phyloP scores from a whole-genome alignment of 23 tunicate genomes.

The Trididemnum clinides region DNA sequence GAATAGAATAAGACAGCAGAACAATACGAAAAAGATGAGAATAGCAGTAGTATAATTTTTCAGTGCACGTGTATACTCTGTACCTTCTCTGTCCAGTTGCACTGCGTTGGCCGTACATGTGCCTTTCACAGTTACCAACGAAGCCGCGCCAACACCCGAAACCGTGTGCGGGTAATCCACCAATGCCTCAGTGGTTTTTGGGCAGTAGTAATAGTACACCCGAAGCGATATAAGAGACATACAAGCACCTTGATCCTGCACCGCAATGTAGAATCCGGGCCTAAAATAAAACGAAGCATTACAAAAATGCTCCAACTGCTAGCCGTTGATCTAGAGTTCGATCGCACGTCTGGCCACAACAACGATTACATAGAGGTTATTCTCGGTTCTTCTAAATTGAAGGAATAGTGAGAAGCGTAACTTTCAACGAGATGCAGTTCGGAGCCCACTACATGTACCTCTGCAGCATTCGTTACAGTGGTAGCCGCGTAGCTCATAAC shows the following conservation, averaged over 20 bases:
- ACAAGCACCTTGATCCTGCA: slow-evolving; percentile 94
- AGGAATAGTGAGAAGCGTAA: too few relatives aligned
- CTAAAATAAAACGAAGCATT: slow-evolving; percentile 22
- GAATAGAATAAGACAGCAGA: too few relatives aligned
- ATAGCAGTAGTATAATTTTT: not conserved
- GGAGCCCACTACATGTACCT: too few relatives aligned
- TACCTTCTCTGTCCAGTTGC: not conserved
- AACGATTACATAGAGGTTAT: too few relatives aligned
- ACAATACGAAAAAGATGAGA: too few relatives aligned
- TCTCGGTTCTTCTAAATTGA: too few relatives aligned
- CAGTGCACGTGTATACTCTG: not conserved
- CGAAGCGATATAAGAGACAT: slow-evolving; percentile 73
- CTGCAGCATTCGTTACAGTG: too few relatives aligned
- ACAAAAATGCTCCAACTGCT: too few relatives aligned
- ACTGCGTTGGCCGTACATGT: slow-evolving; percentile 61
- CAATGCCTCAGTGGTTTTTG: slow-evolving; percentile 32
- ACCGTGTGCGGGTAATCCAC: slow-evolving; percentile 63
- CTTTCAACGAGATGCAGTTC: too few relatives aligned
- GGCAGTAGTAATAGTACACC: slow-evolving; percentile 80
- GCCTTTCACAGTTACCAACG: slow-evolving; percentile 62
- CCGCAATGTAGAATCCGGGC: slow-evolving; percentile 80
- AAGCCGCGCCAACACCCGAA: slow-evolving; percentile 57
- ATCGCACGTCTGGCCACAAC: too few relatives aligned
- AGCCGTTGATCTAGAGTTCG: too few relatives aligned
- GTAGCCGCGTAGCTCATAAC: too few relatives aligned